phyloP scores from a whole-genome alignment of 2,113 vertebrate genomes.

The Atlantisia rogersi region DNA sequence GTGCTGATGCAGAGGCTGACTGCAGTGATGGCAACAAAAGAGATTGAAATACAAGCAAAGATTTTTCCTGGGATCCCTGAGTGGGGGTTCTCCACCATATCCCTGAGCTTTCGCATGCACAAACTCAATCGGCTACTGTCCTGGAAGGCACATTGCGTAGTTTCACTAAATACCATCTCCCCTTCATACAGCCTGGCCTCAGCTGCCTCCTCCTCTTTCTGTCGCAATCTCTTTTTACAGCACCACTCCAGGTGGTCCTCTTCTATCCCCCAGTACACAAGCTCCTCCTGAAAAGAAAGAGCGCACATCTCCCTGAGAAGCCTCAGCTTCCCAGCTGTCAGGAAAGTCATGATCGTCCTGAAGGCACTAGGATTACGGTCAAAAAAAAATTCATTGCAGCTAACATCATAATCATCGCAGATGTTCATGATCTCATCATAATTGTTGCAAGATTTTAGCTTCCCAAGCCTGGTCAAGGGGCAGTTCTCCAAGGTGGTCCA shows the following conservation, averaged over 20 bases:
- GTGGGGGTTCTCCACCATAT: constrained; percentile 94
- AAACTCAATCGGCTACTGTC: constrained; percentile 64
- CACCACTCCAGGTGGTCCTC: constrained; percentile 92
- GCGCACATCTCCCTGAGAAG: constrained; percentile 93
- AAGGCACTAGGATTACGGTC: constrained; percentile 96
- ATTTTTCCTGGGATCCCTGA: constrained; percentile 93
- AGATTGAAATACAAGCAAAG: constrained; percentile 91
- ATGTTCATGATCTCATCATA: constrained; percentile 92
- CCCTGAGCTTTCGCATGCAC: constrained; percentile 86
- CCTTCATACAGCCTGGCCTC: constrained; percentile 80
- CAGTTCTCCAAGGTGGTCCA: constrained; percentile 95
- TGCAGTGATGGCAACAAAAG: constrained; percentile 93
- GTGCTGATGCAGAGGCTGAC: constrained; percentile 96
- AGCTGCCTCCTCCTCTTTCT: constrained; percentile 89
- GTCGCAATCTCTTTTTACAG: constrained; percentile 87
- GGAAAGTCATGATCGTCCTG: constrained; percentile 90
- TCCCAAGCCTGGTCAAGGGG: constrained; percentile 89
- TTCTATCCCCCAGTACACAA: constrained; percentile 96
- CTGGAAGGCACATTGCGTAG: constrained; percentile 54
- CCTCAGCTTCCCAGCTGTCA: constrained; percentile 92
- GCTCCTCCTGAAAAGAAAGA: constrained; percentile 95
- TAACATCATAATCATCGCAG: constrained; percentile 93
- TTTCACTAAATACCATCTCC: constrained; percentile 69
- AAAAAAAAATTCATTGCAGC: constrained; percentile 96
- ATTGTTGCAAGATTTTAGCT: constrained; percentile 86